These are phyloP conservation scores for mouse (Mus musculus) DNA, from an alignment of 2,113 vertebrate species.

Conservation along the genomic window GRCm39 chr2:128689501-128690000, in stretches of 20 bases:
- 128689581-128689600: conserved; percentile 23
- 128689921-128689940: background rate
- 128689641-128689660: background rate
- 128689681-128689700: background rate
- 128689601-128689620: conserved; percentile 28
- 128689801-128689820: background rate
- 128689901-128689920: background rate
- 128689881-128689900: background rate
- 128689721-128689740: background rate
- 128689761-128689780: background rate
- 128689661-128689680: background rate
- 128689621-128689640: background rate
- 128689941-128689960: background rate
- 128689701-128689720: background rate
- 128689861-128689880: background rate
- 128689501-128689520: background rate
- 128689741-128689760: background rate
- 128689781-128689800: background rate
- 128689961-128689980: background rate
- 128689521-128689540: background rate
- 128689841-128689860: background rate
- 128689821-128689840: background rate
- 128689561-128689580: conserved; percentile 27
- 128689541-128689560: background rate
- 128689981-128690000: background rate